These are phyloP conservation scores for Charaxes varanes DNA, from an alignment of 1,140 invertebrate species.

Conservation along the genomic window DNA sequence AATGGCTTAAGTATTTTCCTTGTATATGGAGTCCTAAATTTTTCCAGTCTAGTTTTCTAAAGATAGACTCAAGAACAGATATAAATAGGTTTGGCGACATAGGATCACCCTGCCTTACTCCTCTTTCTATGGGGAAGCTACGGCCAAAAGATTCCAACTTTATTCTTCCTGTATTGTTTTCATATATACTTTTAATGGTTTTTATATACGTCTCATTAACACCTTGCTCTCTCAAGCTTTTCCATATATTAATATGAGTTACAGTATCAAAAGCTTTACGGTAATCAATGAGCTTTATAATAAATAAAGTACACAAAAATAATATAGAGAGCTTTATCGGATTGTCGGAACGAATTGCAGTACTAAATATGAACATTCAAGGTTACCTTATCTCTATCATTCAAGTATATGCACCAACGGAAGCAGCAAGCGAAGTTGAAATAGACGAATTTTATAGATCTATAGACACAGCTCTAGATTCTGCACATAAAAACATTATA, in stretches of 20 bases:
- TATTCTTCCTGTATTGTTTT: constrained; percentile 12
- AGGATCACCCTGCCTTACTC: constrained; percentile 23
- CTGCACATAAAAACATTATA: constrained; percentile 1
- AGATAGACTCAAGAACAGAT: constrained; percentile 15
- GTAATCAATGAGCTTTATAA: constrained; percentile 2
- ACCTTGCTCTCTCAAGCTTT: neutral
- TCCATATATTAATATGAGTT: neutral
- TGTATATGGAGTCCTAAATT: too few species aligned
- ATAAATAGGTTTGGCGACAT: constrained; percentile 23
- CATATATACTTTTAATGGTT: constrained; percentile 15
- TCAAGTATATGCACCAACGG: constrained; percentile 11
- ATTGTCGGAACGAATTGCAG: constrained; percentile 2
- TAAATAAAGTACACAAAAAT: constrained; percentile 3
- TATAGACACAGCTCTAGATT: neutral
- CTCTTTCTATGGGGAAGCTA: constrained; percentile 15
- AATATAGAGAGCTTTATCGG: constrained; percentile 7
- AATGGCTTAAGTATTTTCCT: too few species aligned
- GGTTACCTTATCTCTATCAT: constrained; percentile 1
- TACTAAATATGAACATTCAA: constrained; percentile 4
- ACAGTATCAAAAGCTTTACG: neutral
- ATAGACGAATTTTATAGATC: constrained; percentile 4
- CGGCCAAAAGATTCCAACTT: constrained; percentile 18
- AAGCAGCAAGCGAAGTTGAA: constrained; percentile 1
- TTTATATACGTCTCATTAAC: constrained; percentile 12
- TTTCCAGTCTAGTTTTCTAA: too few species aligned